phyloP scores from a whole-genome alignment of 64 coral and sea anemone genomes.

The Montipora efflorescens region DNA sequence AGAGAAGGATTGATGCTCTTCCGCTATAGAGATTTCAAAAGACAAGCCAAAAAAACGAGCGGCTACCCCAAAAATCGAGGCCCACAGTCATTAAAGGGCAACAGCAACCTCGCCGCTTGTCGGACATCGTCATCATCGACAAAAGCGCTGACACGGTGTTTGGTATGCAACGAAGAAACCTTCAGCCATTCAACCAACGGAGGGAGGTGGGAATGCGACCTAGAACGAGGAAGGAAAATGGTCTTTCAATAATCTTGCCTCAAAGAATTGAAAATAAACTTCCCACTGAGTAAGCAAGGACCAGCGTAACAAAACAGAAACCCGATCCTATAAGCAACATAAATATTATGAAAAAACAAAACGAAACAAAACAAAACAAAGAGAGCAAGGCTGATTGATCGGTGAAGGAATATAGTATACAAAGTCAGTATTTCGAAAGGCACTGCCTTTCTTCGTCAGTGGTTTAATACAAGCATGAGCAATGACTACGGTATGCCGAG shows the following conservation, averaged over 20 bases:
- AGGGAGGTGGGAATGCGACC: slow-evolving; percentile 75
- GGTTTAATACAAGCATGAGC: no score
- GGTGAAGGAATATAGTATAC: no score
- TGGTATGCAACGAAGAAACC: slow-evolving; percentile 55
- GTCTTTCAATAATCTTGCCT: not conserved
- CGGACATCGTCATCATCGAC: slow-evolving; percentile 94
- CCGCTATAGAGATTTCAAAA: not conserved
- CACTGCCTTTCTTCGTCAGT: no score
- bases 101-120: slow-evolving; percentile 82
- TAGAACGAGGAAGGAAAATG: not conserved
- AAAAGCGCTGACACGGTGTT: slow-evolving; percentile 70
- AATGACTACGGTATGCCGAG: no score
- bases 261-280: not conserved
- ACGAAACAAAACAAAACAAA: no score
- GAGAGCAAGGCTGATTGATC: no score
- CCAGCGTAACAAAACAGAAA: no score
- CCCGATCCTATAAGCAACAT: no score
- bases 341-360: no score
- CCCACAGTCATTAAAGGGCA: slow-evolving; percentile 84
- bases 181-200: slow-evolving; percentile 87
- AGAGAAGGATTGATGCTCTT: not conserved
- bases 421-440: not conserved
- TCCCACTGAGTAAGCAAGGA: not conserved
- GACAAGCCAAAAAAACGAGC: no score
- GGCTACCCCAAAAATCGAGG: slow-evolving; percentile 66